Percentiles rank a stretch among this genome's conserved stretches.
phyloP scores from a whole-genome alignment of 2,113 vertebrate species.

The Lophius piscatorius region DNA sequence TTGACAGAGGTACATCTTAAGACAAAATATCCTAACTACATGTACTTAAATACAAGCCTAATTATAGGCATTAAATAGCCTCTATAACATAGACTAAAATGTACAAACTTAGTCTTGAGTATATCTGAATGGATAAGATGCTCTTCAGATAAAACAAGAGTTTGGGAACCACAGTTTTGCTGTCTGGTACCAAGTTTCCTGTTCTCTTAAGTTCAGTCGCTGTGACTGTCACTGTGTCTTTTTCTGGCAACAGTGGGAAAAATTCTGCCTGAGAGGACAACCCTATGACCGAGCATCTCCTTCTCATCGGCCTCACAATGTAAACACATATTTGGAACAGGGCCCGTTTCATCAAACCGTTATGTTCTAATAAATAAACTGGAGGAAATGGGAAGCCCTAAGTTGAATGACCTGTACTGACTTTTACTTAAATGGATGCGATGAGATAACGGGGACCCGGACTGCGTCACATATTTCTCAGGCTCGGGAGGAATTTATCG shows the following conservation, averaged over 20 bases:
- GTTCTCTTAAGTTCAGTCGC: slow-evolving; percentile 26
- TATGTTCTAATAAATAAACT: slow-evolving; percentile 72
- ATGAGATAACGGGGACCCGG: slow-evolving; percentile 26
- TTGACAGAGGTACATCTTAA: no score
- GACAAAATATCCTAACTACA: no score
- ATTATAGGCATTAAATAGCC: no score
- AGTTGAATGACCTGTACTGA: slow-evolving; percentile 49
- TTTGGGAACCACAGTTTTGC: neutral
- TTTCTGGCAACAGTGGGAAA: slow-evolving; percentile 71
- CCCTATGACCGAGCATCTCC: slow-evolving; percentile 61
- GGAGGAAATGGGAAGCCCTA: slow-evolving; percentile 66
- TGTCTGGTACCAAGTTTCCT: slow-evolving; percentile 8
- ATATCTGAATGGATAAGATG: no score
- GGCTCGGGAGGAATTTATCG: neutral
- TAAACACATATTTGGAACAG: slow-evolving; percentile 69
- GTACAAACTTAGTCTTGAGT: no score
- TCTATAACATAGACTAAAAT: no score
- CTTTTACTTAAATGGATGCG: slow-evolving; percentile 35
- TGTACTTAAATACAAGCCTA: no score
- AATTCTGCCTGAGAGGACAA: slow-evolving; percentile 58
- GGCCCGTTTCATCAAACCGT: slow-evolving; percentile 67
- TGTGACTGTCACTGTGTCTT: slow-evolving; percentile 37
- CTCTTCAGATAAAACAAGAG: neutral
- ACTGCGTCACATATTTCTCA: slow-evolving; percentile 36
- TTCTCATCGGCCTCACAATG: slow-evolving; percentile 66